These are phyloP conservation scores for Halichoeres trimaculatus DNA, from an alignment of 2,113 vertebrate genomes.

Conservation along the genomic window DNA sequence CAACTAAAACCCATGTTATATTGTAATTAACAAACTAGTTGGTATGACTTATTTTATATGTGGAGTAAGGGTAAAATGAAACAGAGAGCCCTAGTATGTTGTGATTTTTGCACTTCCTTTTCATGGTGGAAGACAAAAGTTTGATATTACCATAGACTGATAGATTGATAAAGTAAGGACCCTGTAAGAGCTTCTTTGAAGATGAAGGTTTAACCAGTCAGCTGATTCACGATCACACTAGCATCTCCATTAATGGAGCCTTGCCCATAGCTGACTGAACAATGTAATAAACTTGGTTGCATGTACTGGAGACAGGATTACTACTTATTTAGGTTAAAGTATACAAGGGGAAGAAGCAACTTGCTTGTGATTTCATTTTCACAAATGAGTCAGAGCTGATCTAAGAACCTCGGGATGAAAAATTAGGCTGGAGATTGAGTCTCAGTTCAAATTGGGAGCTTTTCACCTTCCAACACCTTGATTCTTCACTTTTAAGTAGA, in stretches of 20 bases:
- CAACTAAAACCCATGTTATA: too few species aligned
- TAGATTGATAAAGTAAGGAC: too few species aligned
- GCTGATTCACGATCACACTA: too few species aligned
- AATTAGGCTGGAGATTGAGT: neutral
- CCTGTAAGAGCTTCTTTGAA: neutral
- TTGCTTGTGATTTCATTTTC: neutral
- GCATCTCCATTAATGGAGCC: neutral
- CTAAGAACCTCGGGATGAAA: slow-evolving; percentile 2
- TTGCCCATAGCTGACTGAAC: neutral
- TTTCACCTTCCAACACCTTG: slow-evolving; percentile 1
- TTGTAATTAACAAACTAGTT: too few species aligned
- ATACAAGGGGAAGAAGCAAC: neutral
- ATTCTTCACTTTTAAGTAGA: neutral
- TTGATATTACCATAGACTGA: neutral
- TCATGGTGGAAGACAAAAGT: too few species aligned
- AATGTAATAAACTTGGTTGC: neutral
- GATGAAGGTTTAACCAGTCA: neutral
- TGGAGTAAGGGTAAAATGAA: too few species aligned
- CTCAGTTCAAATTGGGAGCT: slow-evolving; percentile 5
- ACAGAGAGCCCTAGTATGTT: too few species aligned
- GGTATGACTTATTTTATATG: too few species aligned
- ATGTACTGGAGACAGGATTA: neutral
- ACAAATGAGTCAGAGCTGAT: neutral
- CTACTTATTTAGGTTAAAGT: slow-evolving; percentile 10
- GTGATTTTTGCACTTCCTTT: too few species aligned